phyloP scores from a whole-genome alignment of 2,113 vertebrate species.

The Gallinago jamesoni region DNA sequence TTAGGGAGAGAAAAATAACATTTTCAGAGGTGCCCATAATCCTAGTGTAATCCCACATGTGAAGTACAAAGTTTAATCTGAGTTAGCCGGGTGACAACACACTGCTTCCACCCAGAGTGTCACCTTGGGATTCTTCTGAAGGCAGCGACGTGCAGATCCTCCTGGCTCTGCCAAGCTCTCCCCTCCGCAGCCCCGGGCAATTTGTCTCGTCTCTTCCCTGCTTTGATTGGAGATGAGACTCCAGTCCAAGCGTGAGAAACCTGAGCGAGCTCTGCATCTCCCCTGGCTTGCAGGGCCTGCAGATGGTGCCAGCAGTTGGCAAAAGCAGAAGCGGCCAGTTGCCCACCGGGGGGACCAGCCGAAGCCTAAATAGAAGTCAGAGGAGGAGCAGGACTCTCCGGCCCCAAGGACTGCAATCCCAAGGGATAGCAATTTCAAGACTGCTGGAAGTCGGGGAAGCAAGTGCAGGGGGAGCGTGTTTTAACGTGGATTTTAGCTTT shows the following conservation, averaged over 20 bases:
- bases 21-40: not conserved
- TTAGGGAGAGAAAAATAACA: not conserved
- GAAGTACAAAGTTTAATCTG: not conserved
- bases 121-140: not conserved
- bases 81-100: not conserved
- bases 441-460: not conserved
- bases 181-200: not conserved
- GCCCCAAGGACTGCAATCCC: not conserved
- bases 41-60: not conserved
- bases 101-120: not conserved
- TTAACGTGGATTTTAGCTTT: not conserved
- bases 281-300: constrained; percentile 20
- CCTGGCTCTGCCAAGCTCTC: not conserved
- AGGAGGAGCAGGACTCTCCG: not conserved
- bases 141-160: accelerated
- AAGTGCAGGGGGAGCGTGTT: not conserved
- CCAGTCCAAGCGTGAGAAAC: not conserved
- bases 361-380: not conserved
- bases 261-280: not conserved
- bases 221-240: not conserved
- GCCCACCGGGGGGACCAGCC: not conserved
- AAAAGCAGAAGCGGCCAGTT: not conserved
- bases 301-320: constrained; percentile 31
- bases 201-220: not conserved
- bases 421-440: not conserved